Evolutionary conservation across 2,888 invertebrate genomes (phyloP), one percentile per base, ranked within the genome.

Genomic region (Heliconius charithonia): DNA sequence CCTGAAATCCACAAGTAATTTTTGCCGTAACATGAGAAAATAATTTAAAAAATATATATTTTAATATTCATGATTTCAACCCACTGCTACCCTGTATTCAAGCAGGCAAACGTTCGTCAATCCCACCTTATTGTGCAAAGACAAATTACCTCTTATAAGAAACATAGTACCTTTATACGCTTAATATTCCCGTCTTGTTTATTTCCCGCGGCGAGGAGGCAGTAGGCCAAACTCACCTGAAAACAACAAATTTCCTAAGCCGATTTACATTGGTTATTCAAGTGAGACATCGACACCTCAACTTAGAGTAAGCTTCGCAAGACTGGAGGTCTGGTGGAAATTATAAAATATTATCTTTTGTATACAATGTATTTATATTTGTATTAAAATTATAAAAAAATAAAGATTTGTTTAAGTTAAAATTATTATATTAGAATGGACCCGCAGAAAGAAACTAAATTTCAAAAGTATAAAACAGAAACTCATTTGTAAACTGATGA

Each of bases 211-310:
- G 45, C 25, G 9, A 7, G 45, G 7, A 29, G 32, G 41, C 69
- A 41, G 41, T 25, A 13, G 37, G 41, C 45, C 45, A 27, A 45
- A 45, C 29, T 51, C 27, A 45, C 41, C 51, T 56, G 51, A n/a
- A 51, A 71, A 71, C 71, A 71, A 56, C n/a, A 19, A 13, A 72
- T n/a, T 72, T 13, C 27, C 32, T 56, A 32, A 71, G 71, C 71
- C 56, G 56, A 56, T 72, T 56, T 56, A 56, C 71, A 72, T 56
- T 59, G 32, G 56, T 56, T 59, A 72, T 72, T 72, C 71, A 32
- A 19, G n/a, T 29, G 71, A 32, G 56, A n/a, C 37, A 37, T 67
- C 29, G 56, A 72, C 56, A 51, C 32, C 12, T 72, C 19, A 41
- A 41, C 37, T 25, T 25, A 41, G n/a, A n/a, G 10, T 41, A 67